These are phyloP conservation scores for Astyanax mexicanus DNA, from an alignment of 2,797 vertebrate genomes.

Conservation along the genomic window DNA sequence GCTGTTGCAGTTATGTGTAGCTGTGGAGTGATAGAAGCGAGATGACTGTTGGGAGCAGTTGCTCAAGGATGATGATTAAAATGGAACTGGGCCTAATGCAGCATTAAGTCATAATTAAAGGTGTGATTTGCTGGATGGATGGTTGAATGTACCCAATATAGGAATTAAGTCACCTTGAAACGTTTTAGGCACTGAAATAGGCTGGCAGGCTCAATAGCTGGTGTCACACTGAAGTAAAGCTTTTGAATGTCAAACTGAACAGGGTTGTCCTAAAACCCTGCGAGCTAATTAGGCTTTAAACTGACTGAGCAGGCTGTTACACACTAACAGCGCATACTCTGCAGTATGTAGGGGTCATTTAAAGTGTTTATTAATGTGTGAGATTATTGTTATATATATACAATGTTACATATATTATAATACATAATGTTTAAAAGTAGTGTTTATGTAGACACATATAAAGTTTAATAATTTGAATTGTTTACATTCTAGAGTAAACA, in stretches of 20 bases:
- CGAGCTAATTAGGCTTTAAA: slow-evolving; percentile 20
- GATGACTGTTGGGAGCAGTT: not conserved
- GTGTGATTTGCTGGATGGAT: not conserved
- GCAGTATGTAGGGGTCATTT: not conserved
- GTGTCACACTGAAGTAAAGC: slow-evolving; percentile 34
- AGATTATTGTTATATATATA: too few relatives aligned
- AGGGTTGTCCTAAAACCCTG: slow-evolving; percentile 33
- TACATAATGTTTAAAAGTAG: too few relatives aligned
- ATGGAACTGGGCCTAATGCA: slow-evolving; percentile 12
- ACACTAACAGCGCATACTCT: not conserved
- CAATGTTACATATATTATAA: too few relatives aligned
- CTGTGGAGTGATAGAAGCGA: slow-evolving; percentile 28
- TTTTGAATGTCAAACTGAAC: slow-evolving; percentile 19
- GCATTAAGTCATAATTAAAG: not conserved
- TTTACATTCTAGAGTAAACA: too few relatives aligned
- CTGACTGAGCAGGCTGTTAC: slow-evolving; percentile 2
- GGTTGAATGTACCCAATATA: not conserved
- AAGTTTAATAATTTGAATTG: too few relatives aligned
- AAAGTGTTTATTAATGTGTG: not conserved
- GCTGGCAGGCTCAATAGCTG: not conserved
- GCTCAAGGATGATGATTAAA: not conserved
- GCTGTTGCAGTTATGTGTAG: slow-evolving; percentile 12
- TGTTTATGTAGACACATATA: too few relatives aligned
- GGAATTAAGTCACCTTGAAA: slow-evolving; percentile 7
- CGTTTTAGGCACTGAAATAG: not conserved